Conservation (phyloP, 2,797 vertebrate species). For the Falco novaeseelandiae region DNA sequence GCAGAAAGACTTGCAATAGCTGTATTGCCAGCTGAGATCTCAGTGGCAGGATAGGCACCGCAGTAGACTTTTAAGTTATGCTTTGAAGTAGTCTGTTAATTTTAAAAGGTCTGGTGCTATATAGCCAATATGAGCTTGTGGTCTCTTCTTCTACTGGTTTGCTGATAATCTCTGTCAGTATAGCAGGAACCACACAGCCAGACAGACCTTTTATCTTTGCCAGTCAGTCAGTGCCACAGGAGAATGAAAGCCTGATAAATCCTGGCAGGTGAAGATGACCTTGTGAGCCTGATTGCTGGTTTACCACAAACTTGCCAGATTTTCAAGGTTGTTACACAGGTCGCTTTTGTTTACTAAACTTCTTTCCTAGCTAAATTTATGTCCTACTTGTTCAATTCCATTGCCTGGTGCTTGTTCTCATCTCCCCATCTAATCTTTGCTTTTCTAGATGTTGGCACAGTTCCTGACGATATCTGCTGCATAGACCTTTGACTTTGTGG, state of each 20-base stretch:
- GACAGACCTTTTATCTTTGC: background rate
- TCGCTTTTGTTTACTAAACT: background rate
- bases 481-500: background rate
- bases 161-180: background rate
- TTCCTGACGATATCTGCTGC: background rate
- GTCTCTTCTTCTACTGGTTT: background rate
- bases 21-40: rapidly evolving
- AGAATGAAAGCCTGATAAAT: background rate
- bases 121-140: background rate
- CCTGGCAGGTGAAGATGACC: background rate
- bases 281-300: background rate
- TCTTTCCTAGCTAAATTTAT: background rate
- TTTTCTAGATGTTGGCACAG: background rate
- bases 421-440: background rate
- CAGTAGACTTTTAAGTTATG: background rate
- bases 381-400: background rate
- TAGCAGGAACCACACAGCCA: background rate
- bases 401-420: background rate
- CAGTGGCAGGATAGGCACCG: rapidly evolving
- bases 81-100: background rate
- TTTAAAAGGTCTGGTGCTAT: background rate
- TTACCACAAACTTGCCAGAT: background rate
- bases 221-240: background rate
- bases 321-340: background rate
- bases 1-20: background rate